A percentile compares a stretch with the other conserved stretches of the same genome.
Conservation (phyloP, 2,797 vertebrate species). For the Clarias pachynema region DNA sequence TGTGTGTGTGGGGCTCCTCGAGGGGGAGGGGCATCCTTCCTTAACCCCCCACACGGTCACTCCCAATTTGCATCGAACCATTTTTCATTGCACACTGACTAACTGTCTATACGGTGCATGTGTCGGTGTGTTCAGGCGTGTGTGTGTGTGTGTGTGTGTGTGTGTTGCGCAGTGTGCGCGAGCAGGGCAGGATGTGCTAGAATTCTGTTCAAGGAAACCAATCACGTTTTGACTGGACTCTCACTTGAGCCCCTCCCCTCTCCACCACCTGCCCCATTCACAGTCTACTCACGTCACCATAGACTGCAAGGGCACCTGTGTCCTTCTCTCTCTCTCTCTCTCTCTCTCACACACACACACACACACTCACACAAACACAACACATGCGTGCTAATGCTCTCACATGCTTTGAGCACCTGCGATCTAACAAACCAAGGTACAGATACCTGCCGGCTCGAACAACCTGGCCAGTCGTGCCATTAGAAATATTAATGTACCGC, state of each 20-base stretch:
- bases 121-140: conserved; percentile 1
- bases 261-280: conserved; percentile 83
- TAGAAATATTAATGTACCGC: conserved; percentile 76
- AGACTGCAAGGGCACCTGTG: conserved; percentile 86
- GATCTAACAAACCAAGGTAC: conserved; percentile 43
- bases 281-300: conserved; percentile 83
- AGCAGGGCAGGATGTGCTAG: conserved; percentile 43
- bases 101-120: conserved; percentile 39
- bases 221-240: conserved; percentile 63
- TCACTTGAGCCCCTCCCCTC: conserved; percentile 57
- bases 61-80: conserved; percentile 55
- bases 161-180: conserved; percentile 31
- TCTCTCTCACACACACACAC: conserved; percentile 33
- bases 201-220: conserved; percentile 55
- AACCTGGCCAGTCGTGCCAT: conserved; percentile 59
- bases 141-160: conserved; percentile 11
- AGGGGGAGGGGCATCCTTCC: conserved; percentile 38
- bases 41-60: conserved; percentile 52
- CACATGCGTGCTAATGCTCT: conserved; percentile 29
- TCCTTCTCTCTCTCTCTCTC: conserved; percentile 71
- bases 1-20: background rate
- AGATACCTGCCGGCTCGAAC: background rate
- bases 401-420: conserved; percentile 41
- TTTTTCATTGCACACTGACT: conserved; percentile 53
- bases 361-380: conserved; percentile 29